A percentile compares a stretch with the other conserved stretches of the same genome.
Evolutionary conservation across 53 echinoderm and acorn worm species (phyloP).

Genomic region (Astropecten irregularis): DNA sequence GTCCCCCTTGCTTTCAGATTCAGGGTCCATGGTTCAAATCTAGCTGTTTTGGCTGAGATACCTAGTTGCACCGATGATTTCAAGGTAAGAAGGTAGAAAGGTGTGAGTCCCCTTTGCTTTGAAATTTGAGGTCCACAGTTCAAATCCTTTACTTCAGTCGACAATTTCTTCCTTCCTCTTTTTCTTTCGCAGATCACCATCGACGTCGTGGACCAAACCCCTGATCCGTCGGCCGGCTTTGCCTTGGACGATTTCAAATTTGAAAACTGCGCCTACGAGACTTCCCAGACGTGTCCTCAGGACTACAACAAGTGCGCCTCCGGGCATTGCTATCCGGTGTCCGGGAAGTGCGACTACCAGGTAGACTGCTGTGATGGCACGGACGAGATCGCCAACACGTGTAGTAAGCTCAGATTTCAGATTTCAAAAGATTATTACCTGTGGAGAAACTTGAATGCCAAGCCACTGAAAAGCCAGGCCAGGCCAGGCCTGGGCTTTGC

Average conservation of each 20-base stretch:
- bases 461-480: no score
- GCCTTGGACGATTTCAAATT: slow-evolving; percentile 87
- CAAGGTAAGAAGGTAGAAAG: slow-evolving; percentile 64
- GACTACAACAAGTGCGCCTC: slow-evolving; percentile 63
- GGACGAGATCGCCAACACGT: slow-evolving; percentile 48
- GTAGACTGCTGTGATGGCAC: slow-evolving; percentile 76
- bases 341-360: slow-evolving; percentile 71
- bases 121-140: no score
- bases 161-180: no score
- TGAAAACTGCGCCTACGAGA: slow-evolving; percentile 73
- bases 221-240: slow-evolving; percentile 64
- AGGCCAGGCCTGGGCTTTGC: no score
- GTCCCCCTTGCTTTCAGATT: no score
- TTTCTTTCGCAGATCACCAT: slow-evolving; percentile 56
- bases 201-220: slow-evolving; percentile 66
- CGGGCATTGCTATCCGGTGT: slow-evolving; percentile 66
- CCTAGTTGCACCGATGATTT: slow-evolving; percentile 70
- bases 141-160: no score
- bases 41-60: slow-evolving; percentile 63
- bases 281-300: slow-evolving; percentile 43
- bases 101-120: no score
- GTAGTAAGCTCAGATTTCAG: slow-evolving; percentile 65
- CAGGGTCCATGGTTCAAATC: no score
- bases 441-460: no score
- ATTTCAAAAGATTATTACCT: no score